phyloP scores from a whole-genome alignment of 1,140 invertebrate genomes.

The Sesamia nonagrioides region DNA sequence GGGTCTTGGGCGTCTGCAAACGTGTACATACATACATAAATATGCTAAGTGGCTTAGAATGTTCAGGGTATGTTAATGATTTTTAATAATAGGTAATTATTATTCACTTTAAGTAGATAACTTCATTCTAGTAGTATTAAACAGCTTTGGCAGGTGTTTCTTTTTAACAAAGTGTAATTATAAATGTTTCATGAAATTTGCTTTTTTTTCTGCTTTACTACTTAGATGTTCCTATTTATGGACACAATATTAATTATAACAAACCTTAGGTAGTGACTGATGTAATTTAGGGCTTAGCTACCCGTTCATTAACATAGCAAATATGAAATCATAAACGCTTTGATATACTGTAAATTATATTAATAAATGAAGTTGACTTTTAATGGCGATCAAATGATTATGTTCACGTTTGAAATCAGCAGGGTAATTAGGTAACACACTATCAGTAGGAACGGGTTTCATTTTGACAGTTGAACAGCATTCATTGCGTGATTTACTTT shows the following conservation, averaged over 20 bases:
- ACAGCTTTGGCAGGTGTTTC: neutral
- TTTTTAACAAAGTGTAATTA: neutral
- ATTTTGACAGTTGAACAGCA: too few relatives aligned
- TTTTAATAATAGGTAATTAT: conserved; percentile 19
- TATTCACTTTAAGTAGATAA: neutral
- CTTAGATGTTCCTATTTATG: neutral
- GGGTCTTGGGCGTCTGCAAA: neutral
- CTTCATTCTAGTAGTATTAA: neutral
- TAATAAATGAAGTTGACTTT: neutral
- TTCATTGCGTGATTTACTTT: too few relatives aligned
- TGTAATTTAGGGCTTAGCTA: neutral
- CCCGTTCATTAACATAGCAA: neutral
- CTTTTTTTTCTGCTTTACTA: neutral
- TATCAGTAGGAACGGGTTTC: too few relatives aligned
- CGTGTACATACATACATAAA: conserved; percentile 7
- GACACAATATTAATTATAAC: neutral
- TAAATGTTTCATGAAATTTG: neutral
- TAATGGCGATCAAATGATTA: neutral
- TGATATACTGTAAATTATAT: neutral
- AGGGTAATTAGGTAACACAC: too few relatives aligned
- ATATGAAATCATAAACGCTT: neutral
- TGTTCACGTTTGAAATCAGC: too few relatives aligned
- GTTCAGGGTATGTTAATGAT: neutral
- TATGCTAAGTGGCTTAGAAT: conserved; percentile 14
- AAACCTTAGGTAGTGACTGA: neutral